Percentiles rank a stretch among this genome's conserved stretches.
Conservation (phyloP, 2,113 vertebrate species). For the Apaloderma vittatum region DNA sequence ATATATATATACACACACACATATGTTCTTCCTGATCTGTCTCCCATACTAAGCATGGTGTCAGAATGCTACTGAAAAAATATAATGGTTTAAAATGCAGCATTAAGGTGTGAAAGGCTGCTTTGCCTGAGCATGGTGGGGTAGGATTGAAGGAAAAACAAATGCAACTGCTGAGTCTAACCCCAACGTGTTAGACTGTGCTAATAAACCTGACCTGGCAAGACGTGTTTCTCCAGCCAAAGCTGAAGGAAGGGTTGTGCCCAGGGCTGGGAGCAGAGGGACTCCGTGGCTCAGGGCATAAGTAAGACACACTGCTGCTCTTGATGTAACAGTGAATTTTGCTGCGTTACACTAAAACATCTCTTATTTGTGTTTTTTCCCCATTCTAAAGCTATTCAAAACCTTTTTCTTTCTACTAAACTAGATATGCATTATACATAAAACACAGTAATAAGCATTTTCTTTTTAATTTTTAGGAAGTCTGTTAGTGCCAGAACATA, state of each 20-base stretch:
- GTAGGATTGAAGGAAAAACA: neutral
- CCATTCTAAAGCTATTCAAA: neutral
- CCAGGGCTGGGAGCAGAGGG: fast-evolving
- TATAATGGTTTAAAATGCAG: neutral
- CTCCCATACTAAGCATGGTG: neutral
- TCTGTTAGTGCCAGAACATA: conserved; percentile 33
- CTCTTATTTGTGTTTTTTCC: neutral
- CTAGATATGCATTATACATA: conserved; percentile 54
- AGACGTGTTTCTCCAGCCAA: neutral
- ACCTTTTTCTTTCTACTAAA: conserved; percentile 25
- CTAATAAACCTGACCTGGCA: neutral
- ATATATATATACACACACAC: too few relatives aligned
- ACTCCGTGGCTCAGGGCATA: neutral
- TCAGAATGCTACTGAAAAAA: neutral
- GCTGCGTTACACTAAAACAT: neutral
- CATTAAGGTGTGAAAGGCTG: neutral
- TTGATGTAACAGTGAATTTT: neutral
- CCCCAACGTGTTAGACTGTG: fast-evolving
- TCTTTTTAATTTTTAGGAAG: conserved; percentile 46
- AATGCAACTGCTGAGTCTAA: neutral
- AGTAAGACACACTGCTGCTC: fast-evolving
- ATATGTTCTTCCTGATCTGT: neutral
- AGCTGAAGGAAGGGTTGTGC: fast-evolving
- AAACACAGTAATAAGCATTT: conserved; percentile 16
- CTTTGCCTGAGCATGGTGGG: neutral